A percentile compares a stretch with the other conserved stretches of the same genome.
These are phyloP conservation scores for Eira barbara DNA, from an alignment of 2,113 vertebrate genomes.

Conservation along the genomic window DNA sequence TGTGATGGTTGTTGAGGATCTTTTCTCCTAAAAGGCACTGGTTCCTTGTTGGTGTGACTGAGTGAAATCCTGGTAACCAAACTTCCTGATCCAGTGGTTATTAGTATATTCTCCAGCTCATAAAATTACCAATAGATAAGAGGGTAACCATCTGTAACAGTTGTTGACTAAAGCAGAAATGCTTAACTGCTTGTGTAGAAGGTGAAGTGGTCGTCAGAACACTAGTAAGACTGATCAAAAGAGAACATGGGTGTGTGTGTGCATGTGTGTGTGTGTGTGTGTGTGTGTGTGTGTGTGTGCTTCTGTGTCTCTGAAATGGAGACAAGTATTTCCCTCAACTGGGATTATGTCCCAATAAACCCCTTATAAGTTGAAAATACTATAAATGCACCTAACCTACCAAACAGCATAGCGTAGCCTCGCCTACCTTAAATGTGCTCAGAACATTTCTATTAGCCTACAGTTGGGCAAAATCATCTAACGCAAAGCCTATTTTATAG, in stretches of 20 bases:
- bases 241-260: not conserved
- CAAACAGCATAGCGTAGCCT: not conserved
- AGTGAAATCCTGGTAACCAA: not conserved
- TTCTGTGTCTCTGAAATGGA: not conserved
- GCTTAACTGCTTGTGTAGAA: not conserved
- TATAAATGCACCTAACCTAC: not conserved
- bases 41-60: not conserved
- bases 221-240: not conserved
- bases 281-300: fast-evolving
- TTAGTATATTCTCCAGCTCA: not conserved
- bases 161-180: not conserved
- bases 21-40: not conserved
- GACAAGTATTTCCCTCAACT: not conserved
- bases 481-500: not conserved
- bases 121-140: not conserved
- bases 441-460: not conserved
- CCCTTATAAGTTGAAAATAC: not conserved
- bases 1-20: not conserved
- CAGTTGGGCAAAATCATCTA: not conserved
- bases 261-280: not conserved
- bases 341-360: not conserved
- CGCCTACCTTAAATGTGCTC: not conserved
- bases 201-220: not conserved
- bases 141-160: not conserved
- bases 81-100: not conserved